A percentile compares a stretch with the other conserved stretches of the same genome.
Evolutionary conservation across 2,888 invertebrate genomes (phyloP).

Genomic region (Thymelicus acteon): DNA sequence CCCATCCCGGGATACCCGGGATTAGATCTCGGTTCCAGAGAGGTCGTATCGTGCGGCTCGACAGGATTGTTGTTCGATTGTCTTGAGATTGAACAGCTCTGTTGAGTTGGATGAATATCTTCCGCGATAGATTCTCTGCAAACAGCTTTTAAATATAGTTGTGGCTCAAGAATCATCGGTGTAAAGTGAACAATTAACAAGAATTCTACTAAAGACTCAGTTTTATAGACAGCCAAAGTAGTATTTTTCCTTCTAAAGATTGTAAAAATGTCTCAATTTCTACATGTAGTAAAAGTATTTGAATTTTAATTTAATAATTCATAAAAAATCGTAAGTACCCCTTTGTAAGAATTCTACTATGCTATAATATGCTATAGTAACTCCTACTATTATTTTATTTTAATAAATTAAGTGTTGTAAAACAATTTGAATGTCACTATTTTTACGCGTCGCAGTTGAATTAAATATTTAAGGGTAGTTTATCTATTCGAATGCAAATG

Average conservation of each 20-base stretch:
- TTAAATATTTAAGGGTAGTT: slow-evolving; percentile 22
- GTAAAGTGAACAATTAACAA: too few species aligned
- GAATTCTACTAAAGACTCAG: too few species aligned
- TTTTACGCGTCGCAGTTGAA: background rate
- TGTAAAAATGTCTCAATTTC: too few species aligned
- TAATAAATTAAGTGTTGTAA: background rate
- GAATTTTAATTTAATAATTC: too few species aligned
- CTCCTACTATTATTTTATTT: too few species aligned
- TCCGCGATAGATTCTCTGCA: background rate
- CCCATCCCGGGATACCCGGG: slow-evolving; percentile 23
- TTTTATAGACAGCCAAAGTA: too few species aligned
- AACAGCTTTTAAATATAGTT: background rate
- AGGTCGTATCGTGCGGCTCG: slow-evolving; percentile 24
- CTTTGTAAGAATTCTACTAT: too few species aligned
- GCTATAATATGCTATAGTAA: too few species aligned
- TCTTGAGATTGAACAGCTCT: slow-evolving; percentile 28
- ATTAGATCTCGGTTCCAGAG: slow-evolving; percentile 19
- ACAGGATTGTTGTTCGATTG: slow-evolving; percentile 27
- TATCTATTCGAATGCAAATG: slow-evolving; percentile 45
- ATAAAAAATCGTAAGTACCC: too few species aligned
- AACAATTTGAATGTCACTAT: background rate
- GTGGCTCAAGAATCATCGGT: background rate
- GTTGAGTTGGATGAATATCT: background rate
- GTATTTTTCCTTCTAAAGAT: too few species aligned
- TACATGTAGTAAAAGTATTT: too few species aligned